These are phyloP conservation scores for Drosophila elegans DNA, from an alignment of 1,140 invertebrate species.

Conservation along the genomic window DNA sequence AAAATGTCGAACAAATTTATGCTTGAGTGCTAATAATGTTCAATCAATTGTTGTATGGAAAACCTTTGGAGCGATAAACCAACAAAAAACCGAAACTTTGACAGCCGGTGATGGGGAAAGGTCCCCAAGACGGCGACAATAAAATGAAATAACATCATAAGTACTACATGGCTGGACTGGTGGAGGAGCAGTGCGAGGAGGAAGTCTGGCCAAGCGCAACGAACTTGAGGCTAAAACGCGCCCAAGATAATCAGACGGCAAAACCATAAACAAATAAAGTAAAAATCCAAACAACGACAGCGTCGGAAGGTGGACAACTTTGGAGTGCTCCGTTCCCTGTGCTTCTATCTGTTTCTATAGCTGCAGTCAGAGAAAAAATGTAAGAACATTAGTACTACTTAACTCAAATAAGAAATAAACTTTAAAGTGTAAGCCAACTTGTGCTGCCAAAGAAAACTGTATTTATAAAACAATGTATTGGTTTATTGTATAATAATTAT, in stretches of 20 bases:
- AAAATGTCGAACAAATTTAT: slow-evolving; percentile 69
- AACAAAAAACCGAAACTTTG: slow-evolving; percentile 65
- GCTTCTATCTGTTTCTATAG: slow-evolving; percentile 29
- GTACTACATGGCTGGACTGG: slow-evolving; percentile 39
- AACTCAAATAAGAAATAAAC: too few species aligned
- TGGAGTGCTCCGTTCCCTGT: slow-evolving; percentile 35
- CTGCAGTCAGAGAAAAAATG: slow-evolving; percentile 16
- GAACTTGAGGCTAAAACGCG: slow-evolving; percentile 77
- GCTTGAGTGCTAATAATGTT: slow-evolving; percentile 82
- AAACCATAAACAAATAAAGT: slow-evolving; percentile 82
- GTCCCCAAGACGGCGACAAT: slow-evolving; percentile 57
- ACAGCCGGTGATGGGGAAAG: slow-evolving; percentile 37
- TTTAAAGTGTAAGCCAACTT: too few species aligned
- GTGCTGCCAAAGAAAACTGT: too few species aligned
- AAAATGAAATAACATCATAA: slow-evolving; percentile 78
- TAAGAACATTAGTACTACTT: neutral
- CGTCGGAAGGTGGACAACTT: slow-evolving; percentile 52
- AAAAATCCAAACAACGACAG: slow-evolving; percentile 69
- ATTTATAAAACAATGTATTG: too few species aligned
- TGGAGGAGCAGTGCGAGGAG: slow-evolving; percentile 7
- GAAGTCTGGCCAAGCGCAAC: slow-evolving; percentile 72
- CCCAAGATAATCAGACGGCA: slow-evolving; percentile 78
- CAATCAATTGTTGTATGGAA: slow-evolving; percentile 73
- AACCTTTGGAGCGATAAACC: slow-evolving; percentile 78
- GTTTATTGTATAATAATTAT: too few species aligned